phyloP scores from a whole-genome alignment of 2,797 vertebrate species.

The Leptodactylus fallax region DNA sequence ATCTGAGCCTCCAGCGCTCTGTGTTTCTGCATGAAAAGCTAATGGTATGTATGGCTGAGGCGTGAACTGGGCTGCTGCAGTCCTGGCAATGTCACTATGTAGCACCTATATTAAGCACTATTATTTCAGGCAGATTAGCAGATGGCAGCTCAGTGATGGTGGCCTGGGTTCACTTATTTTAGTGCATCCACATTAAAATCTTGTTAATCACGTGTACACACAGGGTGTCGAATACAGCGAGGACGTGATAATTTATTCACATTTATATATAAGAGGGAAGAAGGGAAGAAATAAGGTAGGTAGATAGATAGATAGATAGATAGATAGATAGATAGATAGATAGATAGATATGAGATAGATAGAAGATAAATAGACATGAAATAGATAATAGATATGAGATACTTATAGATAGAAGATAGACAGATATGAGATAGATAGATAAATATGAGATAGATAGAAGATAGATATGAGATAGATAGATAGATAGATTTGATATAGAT shows the following conservation, averaged over 20 bases:
- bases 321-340: neutral
- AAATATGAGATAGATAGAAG: too few relatives aligned
- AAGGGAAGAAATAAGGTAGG: neutral
- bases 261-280: too few relatives aligned
- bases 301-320: neutral
- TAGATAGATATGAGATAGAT: too few relatives aligned
- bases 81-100: neutral
- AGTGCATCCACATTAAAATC: neutral
- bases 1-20: conserved; percentile 1
- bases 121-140: conserved; percentile 31
- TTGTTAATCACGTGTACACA: conserved; percentile 10
- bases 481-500: too few relatives aligned
- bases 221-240: neutral
- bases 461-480: too few relatives aligned
- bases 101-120: conserved; percentile 29
- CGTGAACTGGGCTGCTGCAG: neutral
- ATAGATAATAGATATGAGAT: too few relatives aligned
- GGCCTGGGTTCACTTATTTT: neutral
- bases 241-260: conserved; percentile 11
- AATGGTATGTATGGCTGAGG: conserved; percentile 1
- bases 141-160: neutral
- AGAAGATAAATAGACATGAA: too few relatives aligned
- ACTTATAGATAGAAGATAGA: too few relatives aligned
- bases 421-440: too few relatives aligned
- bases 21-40: conserved; percentile 12